Percentiles rank a stretch among this genome's conserved stretches.
These are phyloP conservation scores for Lycia hirtaria DNA, from an alignment of 2,888 invertebrate species.

Conservation along the genomic window DNA sequence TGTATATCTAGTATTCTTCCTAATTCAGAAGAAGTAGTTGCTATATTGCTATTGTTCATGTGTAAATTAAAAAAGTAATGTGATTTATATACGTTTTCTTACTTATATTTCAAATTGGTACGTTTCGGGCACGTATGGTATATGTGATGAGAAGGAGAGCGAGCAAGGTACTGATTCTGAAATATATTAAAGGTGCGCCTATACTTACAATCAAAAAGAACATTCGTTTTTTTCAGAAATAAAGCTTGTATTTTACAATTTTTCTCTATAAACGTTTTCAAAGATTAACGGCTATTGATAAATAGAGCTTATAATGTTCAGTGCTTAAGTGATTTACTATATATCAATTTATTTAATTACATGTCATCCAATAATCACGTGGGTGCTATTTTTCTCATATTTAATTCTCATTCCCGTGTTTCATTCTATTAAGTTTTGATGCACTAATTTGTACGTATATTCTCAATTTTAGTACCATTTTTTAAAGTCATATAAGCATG, in stretches of 20 bases:
- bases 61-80: too few species aligned
- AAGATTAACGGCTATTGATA: neutral
- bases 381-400: too few species aligned
- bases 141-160: neutral
- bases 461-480: too few species aligned
- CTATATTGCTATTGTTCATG: too few species aligned
- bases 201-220: neutral
- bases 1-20: neutral
- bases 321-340: too few species aligned
- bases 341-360: too few species aligned
- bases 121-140: slow-evolving; percentile 18
- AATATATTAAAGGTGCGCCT: neutral
- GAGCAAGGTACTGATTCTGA: neutral
- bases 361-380: too few species aligned
- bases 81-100: too few species aligned
- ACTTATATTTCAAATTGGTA: neutral
- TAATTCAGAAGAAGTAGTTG: neutral
- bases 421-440: too few species aligned
- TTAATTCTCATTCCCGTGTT: too few species aligned
- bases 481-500: too few species aligned
- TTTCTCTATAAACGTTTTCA: neutral
- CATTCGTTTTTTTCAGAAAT: neutral
- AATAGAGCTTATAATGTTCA: too few species aligned
- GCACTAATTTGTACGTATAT: slow-evolving; percentile 9
- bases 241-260: neutral